Evolutionary conservation across 2,888 invertebrate genomes (phyloP).

Genomic region (Patella depressa): DNA sequence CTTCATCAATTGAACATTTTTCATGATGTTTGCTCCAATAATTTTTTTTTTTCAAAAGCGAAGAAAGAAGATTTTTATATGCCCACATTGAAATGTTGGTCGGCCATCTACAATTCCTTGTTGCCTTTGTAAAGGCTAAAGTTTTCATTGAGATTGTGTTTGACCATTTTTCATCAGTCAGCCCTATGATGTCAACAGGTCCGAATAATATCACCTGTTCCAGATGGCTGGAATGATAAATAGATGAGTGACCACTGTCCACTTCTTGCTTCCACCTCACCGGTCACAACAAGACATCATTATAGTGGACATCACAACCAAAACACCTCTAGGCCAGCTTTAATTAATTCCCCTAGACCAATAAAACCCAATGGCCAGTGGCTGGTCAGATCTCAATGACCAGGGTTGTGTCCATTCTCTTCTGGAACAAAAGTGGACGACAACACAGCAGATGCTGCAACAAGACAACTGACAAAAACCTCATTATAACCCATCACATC

Average conservation of each 20-base stretch:
- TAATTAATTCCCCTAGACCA: constrained; percentile 23
- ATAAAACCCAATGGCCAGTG: constrained; percentile 14
- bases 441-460: not conserved
- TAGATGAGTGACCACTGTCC: constrained; percentile 10
- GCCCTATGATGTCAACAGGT: too few species aligned
- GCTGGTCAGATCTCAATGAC: not conserved
- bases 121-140: too few species aligned
- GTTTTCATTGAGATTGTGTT: too few species aligned
- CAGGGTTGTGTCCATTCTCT: not conserved
- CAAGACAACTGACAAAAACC: not conserved
- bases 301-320: constrained; percentile 9
- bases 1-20: too few species aligned
- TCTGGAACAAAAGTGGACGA: constrained; percentile 3
- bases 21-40: too few species aligned
- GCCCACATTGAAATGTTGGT: too few species aligned
- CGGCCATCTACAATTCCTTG: too few species aligned
- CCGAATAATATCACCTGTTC: constrained; percentile 1
- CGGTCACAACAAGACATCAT: constrained; percentile 8
- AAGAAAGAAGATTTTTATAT: too few species aligned
- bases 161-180: too few species aligned
- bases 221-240: not conserved
- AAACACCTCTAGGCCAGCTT: constrained; percentile 30
- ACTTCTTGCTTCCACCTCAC: not conserved
- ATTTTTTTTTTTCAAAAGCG: too few species aligned
- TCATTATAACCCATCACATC: constrained; percentile 2